phyloP scores from a whole-genome alignment of 2,113 vertebrate species.

The Sminthopsis crassicaudata region DNA sequence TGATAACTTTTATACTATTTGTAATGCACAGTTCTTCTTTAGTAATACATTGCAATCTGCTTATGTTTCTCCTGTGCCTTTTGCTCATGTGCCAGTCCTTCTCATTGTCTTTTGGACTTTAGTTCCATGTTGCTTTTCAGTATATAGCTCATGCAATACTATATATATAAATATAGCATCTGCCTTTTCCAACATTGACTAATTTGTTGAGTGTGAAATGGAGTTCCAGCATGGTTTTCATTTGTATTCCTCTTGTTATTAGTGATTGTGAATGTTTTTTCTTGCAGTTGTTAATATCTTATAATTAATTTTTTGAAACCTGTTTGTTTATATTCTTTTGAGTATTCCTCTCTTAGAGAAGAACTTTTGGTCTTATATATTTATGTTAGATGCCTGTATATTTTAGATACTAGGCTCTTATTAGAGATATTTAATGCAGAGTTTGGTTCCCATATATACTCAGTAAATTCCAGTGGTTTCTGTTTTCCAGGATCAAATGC shows the following conservation, averaged over 20 bases:
- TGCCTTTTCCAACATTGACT: background rate
- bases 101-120: no score
- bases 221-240: background rate
- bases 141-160: background rate
- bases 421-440: background rate
- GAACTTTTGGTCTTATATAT: background rate
- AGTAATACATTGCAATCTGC: background rate
- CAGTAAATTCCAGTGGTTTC: background rate
- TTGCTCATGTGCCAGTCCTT: background rate
- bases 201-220: background rate
- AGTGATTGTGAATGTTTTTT: background rate
- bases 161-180: background rate
- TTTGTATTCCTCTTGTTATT: background rate
- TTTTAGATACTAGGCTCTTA: background rate
- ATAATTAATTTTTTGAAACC: background rate
- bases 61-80: background rate
- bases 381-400: background rate
- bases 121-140: background rate
- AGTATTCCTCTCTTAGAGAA: background rate
- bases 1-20: no score
- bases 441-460: background rate
- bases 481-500: background rate
- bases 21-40: no score
- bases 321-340: background rate
- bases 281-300: background rate